Evolutionary conservation across 2,113 vertebrate species (phyloP), one percentile per base, ranked within the genome.

Genomic region (Mesoclemmys tuberculata): DNA sequence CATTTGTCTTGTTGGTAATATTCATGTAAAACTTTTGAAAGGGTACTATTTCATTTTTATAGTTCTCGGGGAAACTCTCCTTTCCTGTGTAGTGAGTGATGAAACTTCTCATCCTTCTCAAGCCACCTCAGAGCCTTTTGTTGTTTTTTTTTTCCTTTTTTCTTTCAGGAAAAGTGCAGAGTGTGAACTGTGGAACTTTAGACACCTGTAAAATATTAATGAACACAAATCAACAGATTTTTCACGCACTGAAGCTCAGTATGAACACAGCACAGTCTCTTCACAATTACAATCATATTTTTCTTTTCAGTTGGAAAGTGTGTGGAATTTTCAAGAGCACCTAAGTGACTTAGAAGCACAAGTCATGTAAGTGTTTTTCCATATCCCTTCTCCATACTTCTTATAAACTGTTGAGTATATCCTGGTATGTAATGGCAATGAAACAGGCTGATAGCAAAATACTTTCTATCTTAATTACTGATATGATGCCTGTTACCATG

Each of bases 21-120:
- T 54, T 11, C 8, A 89, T 93, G 81, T 80, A 90, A 93, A 83
- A 94, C 5, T 41, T 84, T 56, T 79, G 13, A 94, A 90, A 83
- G 46, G 0, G 22, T 26, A 10, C 0, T 90, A 56, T 80, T 89
- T 89, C 29, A 80, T 22, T 84, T 79, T 41, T 1, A 79, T 61
- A 41, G 1, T 80, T 49, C 79, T 31, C 10, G 87, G 82, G 80
- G 77, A 77, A 44, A 14, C 41, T 84, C 92, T 87, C 44, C 71
- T 80, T 21, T 3, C 2, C 2, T 68, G 4, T 48, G 5, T 58
- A 82, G 46, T 84, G 54, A 52, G 5, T 7, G 5, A 18, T 5
- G 2, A 49, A 6, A 14, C 35, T 89, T 5, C 0, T 86, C 7
- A 84, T 51, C 27, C 4, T 56, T 87, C 84, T 93, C 29, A 75